A percentile compares a stretch with the other conserved stretches of the same genome.
These are phyloP conservation scores for Pseudochromis fuscus DNA, from an alignment of 2,797 vertebrate species.

Conservation along the genomic window DNA sequence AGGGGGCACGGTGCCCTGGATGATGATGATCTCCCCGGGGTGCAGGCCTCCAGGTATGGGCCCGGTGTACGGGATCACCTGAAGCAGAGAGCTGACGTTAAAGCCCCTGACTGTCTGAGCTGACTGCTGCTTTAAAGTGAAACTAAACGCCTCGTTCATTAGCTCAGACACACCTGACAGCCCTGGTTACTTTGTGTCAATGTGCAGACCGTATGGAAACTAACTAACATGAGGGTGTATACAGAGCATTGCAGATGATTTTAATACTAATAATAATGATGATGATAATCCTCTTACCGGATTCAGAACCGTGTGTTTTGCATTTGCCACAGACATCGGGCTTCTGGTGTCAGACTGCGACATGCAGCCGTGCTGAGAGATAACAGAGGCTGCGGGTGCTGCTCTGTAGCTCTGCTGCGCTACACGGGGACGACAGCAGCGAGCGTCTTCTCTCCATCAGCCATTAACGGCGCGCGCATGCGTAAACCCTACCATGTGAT, in stretches of 20 bases:
- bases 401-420: slow-evolving; percentile 29
- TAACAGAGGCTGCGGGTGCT: background rate
- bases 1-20: slow-evolving; percentile 88
- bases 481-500: slow-evolving; percentile 53
- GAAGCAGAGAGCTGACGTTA: slow-evolving; percentile 30
- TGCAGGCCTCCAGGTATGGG: slow-evolving; percentile 89
- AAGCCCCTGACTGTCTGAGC: background rate
- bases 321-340: slow-evolving; percentile 85
- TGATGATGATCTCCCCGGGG: slow-evolving; percentile 90
- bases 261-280: background rate
- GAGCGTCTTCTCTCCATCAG: slow-evolving; percentile 55
- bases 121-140: background rate
- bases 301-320: slow-evolving; percentile 83
- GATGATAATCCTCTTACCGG: slow-evolving; percentile 79
- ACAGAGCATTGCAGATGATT: background rate
- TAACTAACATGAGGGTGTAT: slow-evolving; percentile 10
- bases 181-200: background rate
- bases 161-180: background rate
- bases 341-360: slow-evolving; percentile 44
- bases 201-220: background rate
- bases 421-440: slow-evolving; percentile 37
- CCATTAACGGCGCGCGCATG: slow-evolving; percentile 50
- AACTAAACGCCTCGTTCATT: too few species aligned
- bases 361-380: slow-evolving; percentile 49
- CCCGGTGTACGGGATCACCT: slow-evolving; percentile 92